A percentile compares a stretch with the other conserved stretches of the same genome.
phyloP scores from a whole-genome alignment of 1,140 invertebrate species.

The Aphidius gifuensis region DNA sequence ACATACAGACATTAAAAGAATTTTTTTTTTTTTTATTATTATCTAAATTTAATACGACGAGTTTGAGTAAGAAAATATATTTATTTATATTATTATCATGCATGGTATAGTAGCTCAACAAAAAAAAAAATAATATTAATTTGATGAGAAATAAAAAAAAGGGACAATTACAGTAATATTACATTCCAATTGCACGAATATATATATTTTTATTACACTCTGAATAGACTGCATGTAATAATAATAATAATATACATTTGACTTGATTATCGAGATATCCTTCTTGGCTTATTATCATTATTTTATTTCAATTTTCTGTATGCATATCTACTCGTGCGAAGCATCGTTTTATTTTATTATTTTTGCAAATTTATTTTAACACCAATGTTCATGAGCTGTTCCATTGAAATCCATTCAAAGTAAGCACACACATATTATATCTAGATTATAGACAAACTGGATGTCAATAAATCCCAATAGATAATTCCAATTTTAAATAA shows the following conservation, averaged over 20 bases:
- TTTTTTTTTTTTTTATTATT: too few species aligned
- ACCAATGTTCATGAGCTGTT: conserved; percentile 26
- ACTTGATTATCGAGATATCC: conserved; percentile 10
- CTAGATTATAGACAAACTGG: conserved; percentile 25
- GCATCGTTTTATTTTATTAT: too few species aligned
- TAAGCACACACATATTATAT: conserved; percentile 19
- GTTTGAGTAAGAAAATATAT: too few species aligned
- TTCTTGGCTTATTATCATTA: conserved; percentile 14
- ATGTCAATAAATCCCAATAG: conserved; percentile 16
- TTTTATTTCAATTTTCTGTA: conserved; percentile 8
- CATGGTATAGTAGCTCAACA: too few species aligned
- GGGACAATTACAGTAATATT: background rate
- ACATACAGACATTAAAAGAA: too few species aligned
- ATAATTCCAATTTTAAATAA: background rate
- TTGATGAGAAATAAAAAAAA: background rate
- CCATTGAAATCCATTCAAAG: conserved; percentile 9
- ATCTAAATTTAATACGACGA: too few species aligned
- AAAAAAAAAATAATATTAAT: too few species aligned
- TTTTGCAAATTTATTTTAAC: too few species aligned
- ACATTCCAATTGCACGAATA: conserved; percentile 4
- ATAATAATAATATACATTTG: background rate
- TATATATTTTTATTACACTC: background rate
- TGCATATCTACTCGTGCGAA: background rate
- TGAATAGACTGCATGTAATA: too few species aligned
- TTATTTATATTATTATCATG: too few species aligned